Evolutionary conservation across 2,797 vertebrate genomes (phyloP).

Genomic region (Cygnus olor): DNA sequence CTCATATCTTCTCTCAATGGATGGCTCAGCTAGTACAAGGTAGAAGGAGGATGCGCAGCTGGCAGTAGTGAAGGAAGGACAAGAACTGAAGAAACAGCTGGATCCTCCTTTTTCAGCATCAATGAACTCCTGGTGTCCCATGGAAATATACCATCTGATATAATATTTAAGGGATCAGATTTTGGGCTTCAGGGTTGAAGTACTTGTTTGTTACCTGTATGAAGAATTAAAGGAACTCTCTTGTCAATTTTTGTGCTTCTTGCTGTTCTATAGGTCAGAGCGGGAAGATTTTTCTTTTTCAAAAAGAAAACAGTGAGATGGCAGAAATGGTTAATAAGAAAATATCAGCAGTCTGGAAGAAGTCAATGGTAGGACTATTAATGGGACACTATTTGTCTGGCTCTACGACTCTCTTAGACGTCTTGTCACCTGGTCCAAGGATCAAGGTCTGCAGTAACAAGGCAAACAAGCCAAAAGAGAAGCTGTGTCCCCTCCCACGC

Average conservation of each 20-base stretch:
- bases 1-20: not conserved
- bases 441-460: constrained; percentile 7
- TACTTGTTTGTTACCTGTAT: not conserved
- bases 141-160: not conserved
- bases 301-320: not conserved
- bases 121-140: not conserved
- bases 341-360: not conserved
- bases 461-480: constrained; percentile 23
- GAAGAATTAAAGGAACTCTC: not conserved
- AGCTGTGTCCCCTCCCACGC: not conserved
- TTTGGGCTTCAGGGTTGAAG: not conserved
- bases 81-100: not conserved
- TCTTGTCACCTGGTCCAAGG: not conserved
- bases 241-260: not conserved
- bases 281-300: not conserved
- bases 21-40: not conserved
- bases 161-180: not conserved
- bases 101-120: not conserved
- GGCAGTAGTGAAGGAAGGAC: not conserved
- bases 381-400: not conserved
- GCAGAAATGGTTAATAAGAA: not conserved
- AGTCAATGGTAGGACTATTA: not conserved
- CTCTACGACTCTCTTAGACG: not conserved
- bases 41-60: not conserved
- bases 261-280: not conserved